Base-by-base conservation (phyloP, 2,113 vertebrate species). In the Monopterus albus region DNA sequence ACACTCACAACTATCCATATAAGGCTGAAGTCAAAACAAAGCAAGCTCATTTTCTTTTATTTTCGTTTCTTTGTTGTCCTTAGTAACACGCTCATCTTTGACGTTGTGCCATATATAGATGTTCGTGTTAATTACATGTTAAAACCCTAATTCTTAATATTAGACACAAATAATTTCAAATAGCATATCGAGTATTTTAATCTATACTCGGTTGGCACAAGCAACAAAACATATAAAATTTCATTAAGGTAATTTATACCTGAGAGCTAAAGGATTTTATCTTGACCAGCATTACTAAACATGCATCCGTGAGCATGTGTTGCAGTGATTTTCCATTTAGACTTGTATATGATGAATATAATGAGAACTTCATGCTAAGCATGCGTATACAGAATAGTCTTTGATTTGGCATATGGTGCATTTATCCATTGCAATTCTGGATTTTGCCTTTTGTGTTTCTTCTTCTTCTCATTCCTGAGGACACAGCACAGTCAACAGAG, bases 271-370 rank as follows among this genome's bases (percentile, higher is more conserved):
- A 49, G 29, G 12, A 49, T 62, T 81, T 38, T 40, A 58, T 47
- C 20, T 36, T 71, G 28, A 68, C 68, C 60, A 67, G 51, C 55
- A 63, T 71, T 61, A 74, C 64, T 72, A 76, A 70, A 40, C 35
- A 36, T 25, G 46, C 14, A 53, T 62, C 33, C 72, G 8, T 65
- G 12, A 14, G 23, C 20, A 25, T 60, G 46, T 40, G 40, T 56
- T 80, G 33, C 35, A 49, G 35, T 14, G n/a, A 47, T 57, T 35
- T 28, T 29, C 9, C 33, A 40, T 62, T 71, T 49, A 14, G n/a
- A 40, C n/a, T 23, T 10, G 21, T 7, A 31, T 7, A 20, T 23
- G 28, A 17, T 62, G 35, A 62, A 51, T 35, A 35, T 26, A 52
- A 52, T 29, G 17, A 52, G 14, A 60, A 28, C 10, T 39, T 38